Evolutionary conservation across 2,888 invertebrate genomes (phyloP).

Genomic region (Prosapia bicincta): DNA sequence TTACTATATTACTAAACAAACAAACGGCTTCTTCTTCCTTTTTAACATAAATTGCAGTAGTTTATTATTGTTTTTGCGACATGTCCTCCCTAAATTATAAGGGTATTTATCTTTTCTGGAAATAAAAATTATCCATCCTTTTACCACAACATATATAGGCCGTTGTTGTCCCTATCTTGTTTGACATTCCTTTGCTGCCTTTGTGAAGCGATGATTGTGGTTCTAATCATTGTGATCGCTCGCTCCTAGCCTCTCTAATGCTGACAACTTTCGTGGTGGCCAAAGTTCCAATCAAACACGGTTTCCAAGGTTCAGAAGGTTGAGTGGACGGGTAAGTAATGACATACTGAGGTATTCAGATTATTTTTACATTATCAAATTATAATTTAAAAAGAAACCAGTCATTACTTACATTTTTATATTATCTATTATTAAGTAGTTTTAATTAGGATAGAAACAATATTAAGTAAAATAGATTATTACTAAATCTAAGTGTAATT

Average conservation of each 20-base stretch:
- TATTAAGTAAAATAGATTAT: too few species aligned
- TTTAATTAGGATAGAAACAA: too few species aligned
- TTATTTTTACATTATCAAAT: background rate
- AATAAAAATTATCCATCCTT: constrained; percentile 29
- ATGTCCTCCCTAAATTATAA: constrained; percentile 9
- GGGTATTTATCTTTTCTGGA: constrained; percentile 28
- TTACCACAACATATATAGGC: constrained; percentile 2
- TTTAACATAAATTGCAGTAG: background rate
- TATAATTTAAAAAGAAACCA: background rate
- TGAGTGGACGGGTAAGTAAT: background rate
- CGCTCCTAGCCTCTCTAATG: constrained; percentile 19
- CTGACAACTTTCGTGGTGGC: constrained; percentile 5
- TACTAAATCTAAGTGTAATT: too few species aligned
- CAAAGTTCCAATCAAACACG: background rate
- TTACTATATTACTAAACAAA: background rate
- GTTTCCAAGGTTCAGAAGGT: background rate
- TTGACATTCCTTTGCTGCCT: constrained; percentile 44
- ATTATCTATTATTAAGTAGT: too few species aligned
- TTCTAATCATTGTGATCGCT: constrained; percentile 19
- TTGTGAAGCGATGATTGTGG: constrained; percentile 19
- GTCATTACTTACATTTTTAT: background rate
- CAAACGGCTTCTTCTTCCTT: constrained; percentile 11
- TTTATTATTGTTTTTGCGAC: background rate
- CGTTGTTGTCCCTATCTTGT: constrained; percentile 21
- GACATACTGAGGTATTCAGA: background rate